Evolutionary conservation across 1,140 invertebrate genomes (phyloP), one percentile per base, ranked within the genome.

Genomic region (Microplitis mediator): DNA sequence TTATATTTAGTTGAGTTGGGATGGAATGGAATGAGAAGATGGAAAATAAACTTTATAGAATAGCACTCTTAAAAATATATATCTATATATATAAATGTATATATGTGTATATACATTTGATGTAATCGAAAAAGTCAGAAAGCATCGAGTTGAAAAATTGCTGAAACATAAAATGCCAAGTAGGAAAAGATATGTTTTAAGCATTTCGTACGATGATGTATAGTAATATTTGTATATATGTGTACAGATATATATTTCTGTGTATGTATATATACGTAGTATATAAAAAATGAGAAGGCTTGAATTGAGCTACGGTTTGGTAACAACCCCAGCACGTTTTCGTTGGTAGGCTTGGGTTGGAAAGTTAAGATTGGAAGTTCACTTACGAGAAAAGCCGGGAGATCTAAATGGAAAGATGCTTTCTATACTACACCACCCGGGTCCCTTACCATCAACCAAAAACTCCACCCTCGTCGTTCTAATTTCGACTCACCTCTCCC

Each of bases 341-440:
- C 14, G 50, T 45, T n/a, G 32, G 58, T 5, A 8, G 11, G 65
- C 16, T 23, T 67, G 31, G 23, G 39, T 54, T 67, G 52, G 11
- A 63, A 60, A 68, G 63, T 64, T 67, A 61, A 73, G 71, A 73
- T 68, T 73, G 54, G 64, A 73, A 56, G 45, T 60, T 73, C 71
- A 63, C 65, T 62, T 66, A 66, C 50, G 62, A 65, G 62, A 39
- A 66, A 60, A 61, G 45, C 65, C 31, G 54, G 23, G 23, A 51
- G 45, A 50, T 52, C 65, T 72, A 72, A 72, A 72, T 72, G 71
- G 71, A 72, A 71, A 71, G 52, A 71, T 63, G 52, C 60, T 39
- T 23, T 54, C 67, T 70, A 23, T 23, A 23, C 39, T 45, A 11
- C 8, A 11, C 39, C 39, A 11, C 6, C 11, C 6, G 39, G 39